These are phyloP conservation scores for Dyspetes luteomarginatus DNA, from an alignment of 2,888 invertebrate genomes.

Conservation along the genomic window DNA sequence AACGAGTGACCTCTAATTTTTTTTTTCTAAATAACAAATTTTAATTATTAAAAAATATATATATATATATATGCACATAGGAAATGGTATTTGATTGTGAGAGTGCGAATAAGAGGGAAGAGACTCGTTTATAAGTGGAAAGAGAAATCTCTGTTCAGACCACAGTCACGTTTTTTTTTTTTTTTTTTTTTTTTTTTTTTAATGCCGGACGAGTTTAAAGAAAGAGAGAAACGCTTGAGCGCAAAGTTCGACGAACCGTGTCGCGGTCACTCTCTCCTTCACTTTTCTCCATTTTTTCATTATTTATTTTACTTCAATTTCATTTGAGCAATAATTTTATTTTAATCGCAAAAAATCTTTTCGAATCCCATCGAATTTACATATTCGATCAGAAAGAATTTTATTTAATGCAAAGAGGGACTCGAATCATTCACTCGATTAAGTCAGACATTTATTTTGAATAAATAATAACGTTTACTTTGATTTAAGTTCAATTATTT, in stretches of 20 bases:
- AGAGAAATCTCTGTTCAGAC: conserved; percentile 51
- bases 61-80: too few relatives aligned
- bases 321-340: background rate
- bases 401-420: too few relatives aligned
- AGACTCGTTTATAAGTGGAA: conserved; percentile 35
- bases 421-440: too few relatives aligned
- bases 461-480: too few relatives aligned
- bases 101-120: background rate
- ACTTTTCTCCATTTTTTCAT: background rate
- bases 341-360: too few relatives aligned
- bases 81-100: conserved; percentile 4
- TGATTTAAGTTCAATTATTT: too few relatives aligned
- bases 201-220: conserved; percentile 22
- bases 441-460: too few relatives aligned
- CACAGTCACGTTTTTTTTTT: conserved; percentile 42
- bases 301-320: background rate
- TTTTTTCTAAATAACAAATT: background rate
- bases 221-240: background rate
- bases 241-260: conserved; percentile 46
- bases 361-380: too few relatives aligned
- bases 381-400: too few relatives aligned
- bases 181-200: background rate
- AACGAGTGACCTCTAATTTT: too few relatives aligned
- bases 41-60: background rate
- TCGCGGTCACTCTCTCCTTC: conserved; percentile 11